These are phyloP conservation scores for Mesoligia furuncula DNA, from an alignment of 2,888 invertebrate species.

Conservation along the genomic window DNA sequence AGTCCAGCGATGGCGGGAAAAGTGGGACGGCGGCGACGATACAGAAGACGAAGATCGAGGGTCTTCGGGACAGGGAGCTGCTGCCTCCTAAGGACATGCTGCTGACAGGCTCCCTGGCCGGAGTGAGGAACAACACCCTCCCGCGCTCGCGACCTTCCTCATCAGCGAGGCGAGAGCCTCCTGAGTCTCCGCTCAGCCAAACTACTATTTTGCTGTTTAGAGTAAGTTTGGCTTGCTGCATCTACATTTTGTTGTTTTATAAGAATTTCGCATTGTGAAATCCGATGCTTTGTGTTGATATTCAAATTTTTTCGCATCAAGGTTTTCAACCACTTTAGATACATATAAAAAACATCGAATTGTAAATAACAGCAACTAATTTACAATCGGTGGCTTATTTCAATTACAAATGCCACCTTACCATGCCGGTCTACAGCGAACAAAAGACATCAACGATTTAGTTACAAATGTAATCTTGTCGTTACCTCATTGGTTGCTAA, in stretches of 20 bases:
- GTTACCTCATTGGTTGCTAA: constrained; percentile 65
- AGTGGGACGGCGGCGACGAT: constrained; percentile 81
- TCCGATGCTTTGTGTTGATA: background rate
- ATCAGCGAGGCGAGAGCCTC: constrained; percentile 75
- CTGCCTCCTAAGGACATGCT: constrained; percentile 87
- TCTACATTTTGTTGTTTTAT: background rate
- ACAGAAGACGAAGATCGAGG: constrained; percentile 88
- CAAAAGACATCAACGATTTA: constrained; percentile 73
- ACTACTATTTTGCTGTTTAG: constrained; percentile 85
- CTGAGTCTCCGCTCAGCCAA: constrained; percentile 77
- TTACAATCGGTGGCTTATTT: constrained; percentile 43
- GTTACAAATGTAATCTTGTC: constrained; percentile 65
- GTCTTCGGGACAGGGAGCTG: constrained; percentile 83
- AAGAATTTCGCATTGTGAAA: background rate
- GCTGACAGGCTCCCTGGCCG: constrained; percentile 82
- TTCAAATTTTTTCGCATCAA: background rate
- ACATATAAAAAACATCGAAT: background rate
- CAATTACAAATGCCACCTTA: constrained; percentile 42
- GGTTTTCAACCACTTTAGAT: background rate
- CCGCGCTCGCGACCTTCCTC: constrained; percentile 84
- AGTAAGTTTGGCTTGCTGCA: constrained; percentile 79
- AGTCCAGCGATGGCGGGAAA: constrained; percentile 82
- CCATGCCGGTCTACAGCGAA: constrained; percentile 25
- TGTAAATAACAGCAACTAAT: constrained; percentile 1
- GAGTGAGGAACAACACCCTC: constrained; percentile 86